phyloP scores from a whole-genome alignment of 53 echinoderm and acorn worm genomes.

The Echinarachnius parma region DNA sequence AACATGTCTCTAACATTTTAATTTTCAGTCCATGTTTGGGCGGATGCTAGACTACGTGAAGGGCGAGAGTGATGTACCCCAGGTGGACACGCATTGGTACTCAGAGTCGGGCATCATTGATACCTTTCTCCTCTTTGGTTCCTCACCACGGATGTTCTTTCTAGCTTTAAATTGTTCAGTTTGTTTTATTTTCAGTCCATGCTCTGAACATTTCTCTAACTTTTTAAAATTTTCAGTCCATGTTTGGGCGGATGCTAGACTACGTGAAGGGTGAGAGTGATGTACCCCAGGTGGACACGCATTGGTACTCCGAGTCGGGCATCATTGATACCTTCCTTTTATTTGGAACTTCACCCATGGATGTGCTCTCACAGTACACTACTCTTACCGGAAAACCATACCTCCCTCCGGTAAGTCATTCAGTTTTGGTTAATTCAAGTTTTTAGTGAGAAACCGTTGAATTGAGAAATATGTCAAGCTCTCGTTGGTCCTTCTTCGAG shows the following conservation, averaged over 20 bases:
- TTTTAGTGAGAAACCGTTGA: too few relatives aligned
- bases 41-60: conserved; percentile 86
- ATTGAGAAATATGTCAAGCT: too few relatives aligned
- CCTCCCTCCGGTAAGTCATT: conserved; percentile 92
- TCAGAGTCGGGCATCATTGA: conserved; percentile 98
- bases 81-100: conserved; percentile 96
- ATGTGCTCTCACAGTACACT: conserved; percentile 86
- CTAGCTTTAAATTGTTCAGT: too few relatives aligned
- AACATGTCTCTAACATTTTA: background rate
- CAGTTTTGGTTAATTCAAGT: too few relatives aligned
- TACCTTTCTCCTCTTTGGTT: conserved; percentile 82
- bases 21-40: conserved; percentile 80
- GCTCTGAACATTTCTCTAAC: too few relatives aligned
- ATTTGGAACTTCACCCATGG: conserved; percentile 70
- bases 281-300: conserved; percentile 91
- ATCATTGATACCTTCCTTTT: conserved; percentile 91
- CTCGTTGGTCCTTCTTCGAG: too few relatives aligned
- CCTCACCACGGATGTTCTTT: too few relatives aligned
- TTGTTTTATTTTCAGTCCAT: too few relatives aligned
- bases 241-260: conserved; percentile 91
- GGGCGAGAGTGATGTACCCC: conserved; percentile 85
- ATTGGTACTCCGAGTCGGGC: conserved; percentile 98
- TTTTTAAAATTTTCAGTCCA: conserved; percentile 75
- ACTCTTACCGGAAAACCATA: conserved; percentile 76
- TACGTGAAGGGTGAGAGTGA: conserved; percentile 87